Conservation (phyloP, 2,797 vertebrate genomes). For the Sebastes variabilis region DNA sequence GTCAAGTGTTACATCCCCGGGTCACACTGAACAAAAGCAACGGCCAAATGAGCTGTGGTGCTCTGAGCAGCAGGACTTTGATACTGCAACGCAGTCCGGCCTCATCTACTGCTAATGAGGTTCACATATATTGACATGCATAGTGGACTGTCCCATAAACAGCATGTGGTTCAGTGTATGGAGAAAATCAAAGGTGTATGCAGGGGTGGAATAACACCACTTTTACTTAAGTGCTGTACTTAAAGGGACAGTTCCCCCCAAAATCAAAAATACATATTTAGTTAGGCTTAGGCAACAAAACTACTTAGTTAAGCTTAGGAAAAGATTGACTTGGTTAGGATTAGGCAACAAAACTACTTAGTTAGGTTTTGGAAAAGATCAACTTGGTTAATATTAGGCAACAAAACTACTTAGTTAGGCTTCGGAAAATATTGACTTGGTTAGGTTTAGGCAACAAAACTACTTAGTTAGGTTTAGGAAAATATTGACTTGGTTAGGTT, state of each 20-base stretch:
- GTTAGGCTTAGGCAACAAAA: no score
- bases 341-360: no score
- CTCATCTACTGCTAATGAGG: slow-evolving; percentile 15
- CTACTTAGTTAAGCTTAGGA: no score
- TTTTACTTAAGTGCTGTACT: not conserved
- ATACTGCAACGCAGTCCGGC: not conserved
- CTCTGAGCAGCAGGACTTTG: slow-evolving; percentile 11
- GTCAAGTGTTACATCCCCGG: slow-evolving; percentile 3
- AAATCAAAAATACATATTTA: no score
- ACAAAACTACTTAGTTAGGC: no score
- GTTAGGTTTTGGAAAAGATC: no score
- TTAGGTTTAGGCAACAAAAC: no score
- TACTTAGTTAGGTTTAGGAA: no score
- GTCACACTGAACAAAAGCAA: slow-evolving; percentile 36
- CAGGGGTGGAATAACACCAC: not conserved
- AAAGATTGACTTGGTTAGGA: no score
- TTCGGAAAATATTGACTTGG: no score
- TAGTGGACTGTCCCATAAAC: slow-evolving; percentile 2
- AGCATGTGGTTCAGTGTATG: not conserved
- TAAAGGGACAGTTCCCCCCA: not conserved
- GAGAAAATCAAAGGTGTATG: not conserved
- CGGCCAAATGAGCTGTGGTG: slow-evolving; percentile 32
- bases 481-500: no score
- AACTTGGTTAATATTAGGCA: no score
- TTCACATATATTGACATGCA: slow-evolving; percentile 3